Evolutionary conservation across 2,888 invertebrate species (phyloP), one percentile per base, ranked within the genome.

Genomic region (Thysanoteuthis rhombus): DNA sequence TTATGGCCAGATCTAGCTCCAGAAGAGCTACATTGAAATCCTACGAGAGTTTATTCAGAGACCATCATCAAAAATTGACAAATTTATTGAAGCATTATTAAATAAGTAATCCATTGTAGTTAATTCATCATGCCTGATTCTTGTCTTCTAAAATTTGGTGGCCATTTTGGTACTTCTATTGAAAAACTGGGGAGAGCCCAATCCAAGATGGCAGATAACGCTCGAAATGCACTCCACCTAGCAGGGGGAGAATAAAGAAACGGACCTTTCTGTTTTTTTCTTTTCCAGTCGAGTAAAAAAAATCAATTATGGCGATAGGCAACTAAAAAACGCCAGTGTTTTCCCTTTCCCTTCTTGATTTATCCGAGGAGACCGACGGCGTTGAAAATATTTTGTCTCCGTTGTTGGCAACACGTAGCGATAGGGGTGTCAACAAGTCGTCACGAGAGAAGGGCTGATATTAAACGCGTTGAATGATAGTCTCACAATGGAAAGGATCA

Each of bases 341-440:
- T 5, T 22, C 25, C 3, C 25, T 52, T 6, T 25, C 3, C 19
- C 19, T 6, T 52, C 22, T 5, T 52, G 75, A 75, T 75, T 75
- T 75, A 75, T 75, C 75, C 75, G n/a, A n/a, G 16, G n/a, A n/a
- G n/a, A n/a, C 75, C n/a, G 19, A 75, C n/a, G 75, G n/a, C n/a
- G n/a, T 75, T n/a, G n/a, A 75, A 75, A 75, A 75, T 75, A 75
- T 75, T 75, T n/a, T 75, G 75, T 75, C 75, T 75, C 75, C 75
- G 4, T n/a, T n/a, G 75, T n/a, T n/a, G 36, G 75, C 75, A 75
- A 75, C 75, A 36, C n/a, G n/a, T 75, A n/a, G 19, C n/a, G n/a
- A n/a, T 75, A 12, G n/a, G 75, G 75, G 75, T 75, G 75, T 75
- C 75, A 75, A 75, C 75, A 75, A 16, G n/a, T 75, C 75, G 75